phyloP scores from a whole-genome alignment of 2,113 vertebrate genomes.

The Telmatochromis sp. region DNA sequence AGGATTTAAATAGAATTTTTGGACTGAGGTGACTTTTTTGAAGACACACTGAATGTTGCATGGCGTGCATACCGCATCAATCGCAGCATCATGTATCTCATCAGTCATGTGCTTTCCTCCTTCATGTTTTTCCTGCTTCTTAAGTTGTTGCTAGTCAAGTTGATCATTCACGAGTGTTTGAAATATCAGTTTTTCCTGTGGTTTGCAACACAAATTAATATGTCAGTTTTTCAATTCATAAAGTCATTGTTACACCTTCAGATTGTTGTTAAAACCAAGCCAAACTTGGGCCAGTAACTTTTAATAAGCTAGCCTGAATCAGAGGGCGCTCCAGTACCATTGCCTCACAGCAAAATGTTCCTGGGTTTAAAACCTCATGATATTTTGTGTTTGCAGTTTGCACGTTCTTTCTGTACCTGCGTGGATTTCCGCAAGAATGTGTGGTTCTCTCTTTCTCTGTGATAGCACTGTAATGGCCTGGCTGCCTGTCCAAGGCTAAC shows the following conservation, averaged over 20 bases:
- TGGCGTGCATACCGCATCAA: neutral
- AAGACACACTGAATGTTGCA: neutral
- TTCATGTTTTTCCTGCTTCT: neutral
- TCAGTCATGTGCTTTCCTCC: neutral
- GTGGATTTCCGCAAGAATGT: fast-evolving
- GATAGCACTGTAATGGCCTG: neutral
- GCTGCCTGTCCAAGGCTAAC: neutral
- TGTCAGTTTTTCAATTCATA: neutral
- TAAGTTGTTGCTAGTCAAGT: neutral
- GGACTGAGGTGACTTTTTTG: neutral
- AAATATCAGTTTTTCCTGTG: neutral
- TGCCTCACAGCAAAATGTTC: neutral
- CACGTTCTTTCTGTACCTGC: neutral
- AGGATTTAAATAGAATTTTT: neutral
- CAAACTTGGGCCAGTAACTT: neutral
- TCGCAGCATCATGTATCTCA: neutral
- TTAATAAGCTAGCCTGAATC: neutral
- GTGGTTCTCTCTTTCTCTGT: neutral
- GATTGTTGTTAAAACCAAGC: neutral
- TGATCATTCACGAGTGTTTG: neutral
- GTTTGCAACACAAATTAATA: neutral
- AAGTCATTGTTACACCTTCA: neutral
- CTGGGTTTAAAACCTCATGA: neutral
- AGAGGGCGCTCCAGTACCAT: neutral
- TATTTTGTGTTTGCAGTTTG: neutral